Evolutionary conservation across 2,888 invertebrate genomes (phyloP).

Genomic region (Teleogryllus oceanicus): DNA sequence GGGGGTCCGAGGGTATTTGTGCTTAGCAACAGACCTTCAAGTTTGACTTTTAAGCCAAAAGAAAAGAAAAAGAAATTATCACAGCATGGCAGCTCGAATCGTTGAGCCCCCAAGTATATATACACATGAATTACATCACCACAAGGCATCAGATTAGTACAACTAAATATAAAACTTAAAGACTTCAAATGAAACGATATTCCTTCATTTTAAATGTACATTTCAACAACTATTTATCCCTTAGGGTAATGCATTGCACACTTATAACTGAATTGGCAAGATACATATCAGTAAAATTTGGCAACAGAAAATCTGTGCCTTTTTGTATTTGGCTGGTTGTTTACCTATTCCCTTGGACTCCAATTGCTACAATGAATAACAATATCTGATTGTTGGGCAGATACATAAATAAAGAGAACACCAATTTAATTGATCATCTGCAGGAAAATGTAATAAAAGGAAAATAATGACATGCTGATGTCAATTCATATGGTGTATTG

Average conservation of each 20-base stretch:
- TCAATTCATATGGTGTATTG: neutral
- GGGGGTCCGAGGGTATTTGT: conserved; percentile 6
- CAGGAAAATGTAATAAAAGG: conserved; percentile 2
- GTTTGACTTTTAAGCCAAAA: neutral
- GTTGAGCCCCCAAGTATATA: conserved; percentile 18
- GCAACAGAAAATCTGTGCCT: neutral
- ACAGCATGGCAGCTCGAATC: conserved; percentile 4
- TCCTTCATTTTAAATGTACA: neutral
- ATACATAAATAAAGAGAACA: conserved; percentile 18
- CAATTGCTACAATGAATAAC: conserved; percentile 2
- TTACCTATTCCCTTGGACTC: neutral
- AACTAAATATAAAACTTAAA: conserved; percentile 1
- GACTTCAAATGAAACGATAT: neutral
- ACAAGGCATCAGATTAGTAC: conserved; percentile 18
- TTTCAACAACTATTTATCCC: neutral
- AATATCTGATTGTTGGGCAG: neutral
- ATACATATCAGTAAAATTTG: conserved; percentile 2
- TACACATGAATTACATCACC: conserved; percentile 18
- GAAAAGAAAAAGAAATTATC: neutral
- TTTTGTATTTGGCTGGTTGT: conserved; percentile 1
- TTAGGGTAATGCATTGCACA: conserved; percentile 11
- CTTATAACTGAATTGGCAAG: neutral
- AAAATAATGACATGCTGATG: neutral
- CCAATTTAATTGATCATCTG: conserved; percentile 9
- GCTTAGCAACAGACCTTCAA: conserved; percentile 18